Conservation (phyloP, 2,797 vertebrate species). For the Catamblyrhynchus diadema region DNA sequence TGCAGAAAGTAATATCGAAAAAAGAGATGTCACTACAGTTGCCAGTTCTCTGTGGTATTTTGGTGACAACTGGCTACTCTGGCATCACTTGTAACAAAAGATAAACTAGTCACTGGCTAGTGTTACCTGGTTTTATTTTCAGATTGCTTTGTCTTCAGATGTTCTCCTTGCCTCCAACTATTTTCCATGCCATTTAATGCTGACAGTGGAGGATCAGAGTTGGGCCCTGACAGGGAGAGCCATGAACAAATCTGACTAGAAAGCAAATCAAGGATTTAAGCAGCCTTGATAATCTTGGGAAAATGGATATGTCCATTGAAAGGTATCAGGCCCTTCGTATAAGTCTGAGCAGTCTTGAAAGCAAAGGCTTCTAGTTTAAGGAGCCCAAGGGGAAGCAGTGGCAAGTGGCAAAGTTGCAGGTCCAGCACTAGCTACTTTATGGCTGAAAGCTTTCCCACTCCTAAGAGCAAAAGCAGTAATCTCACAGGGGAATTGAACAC, state of each 20-base stretch:
- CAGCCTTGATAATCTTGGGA: neutral
- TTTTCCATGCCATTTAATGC: neutral
- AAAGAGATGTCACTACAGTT: neutral
- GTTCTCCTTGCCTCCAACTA: accelerated
- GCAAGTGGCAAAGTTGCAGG: neutral
- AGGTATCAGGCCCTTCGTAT: neutral
- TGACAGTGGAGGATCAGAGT: neutral
- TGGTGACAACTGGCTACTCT: neutral
- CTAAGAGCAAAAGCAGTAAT: neutral
- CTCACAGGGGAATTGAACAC: neutral
- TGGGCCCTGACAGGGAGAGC: neutral
- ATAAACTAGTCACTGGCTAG: neutral
- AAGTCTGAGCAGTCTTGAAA: neutral
- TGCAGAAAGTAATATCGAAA: neutral
- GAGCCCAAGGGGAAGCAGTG: neutral
- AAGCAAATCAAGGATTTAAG: neutral
- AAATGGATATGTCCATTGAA: neutral
- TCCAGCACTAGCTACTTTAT: neutral
- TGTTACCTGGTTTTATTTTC: neutral
- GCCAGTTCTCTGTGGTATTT: neutral
- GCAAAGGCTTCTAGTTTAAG: neutral
- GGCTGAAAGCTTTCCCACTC: neutral
- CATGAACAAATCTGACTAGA: neutral
- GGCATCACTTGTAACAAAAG: neutral
- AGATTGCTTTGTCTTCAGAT: neutral